Evolutionary conservation across 2,113 vertebrate genomes (phyloP), one percentile per base, ranked within the genome.

Genomic region (Neolamprologus caudopunctatus): DNA sequence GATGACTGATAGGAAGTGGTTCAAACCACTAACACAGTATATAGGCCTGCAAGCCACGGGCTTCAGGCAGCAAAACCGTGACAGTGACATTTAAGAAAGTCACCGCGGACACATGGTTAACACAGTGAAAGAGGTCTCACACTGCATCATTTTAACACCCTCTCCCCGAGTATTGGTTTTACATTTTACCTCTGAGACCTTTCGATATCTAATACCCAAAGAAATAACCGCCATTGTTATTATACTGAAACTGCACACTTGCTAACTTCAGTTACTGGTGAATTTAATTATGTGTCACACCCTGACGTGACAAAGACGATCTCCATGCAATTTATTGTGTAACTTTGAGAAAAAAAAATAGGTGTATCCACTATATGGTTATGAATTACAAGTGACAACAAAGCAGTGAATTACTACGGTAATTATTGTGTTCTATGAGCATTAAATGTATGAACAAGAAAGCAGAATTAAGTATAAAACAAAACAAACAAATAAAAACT

Each of bases 1-100:
- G 12, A 80, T 1, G 9, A 28, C 50, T 73, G 58, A 85, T n/a
- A 94, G 94, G 93, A 95, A 93, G 94, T 92, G 91, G 92, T 90
- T 93, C 4, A 13, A 91, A 93, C 91, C 91, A 79, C 91, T 50
- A 53, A 82, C 0, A 57, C 47, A n/a, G n/a, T 21, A 13, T 9
- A 47, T 19, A 37, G 17, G 35, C 8, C 54, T 89, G 42, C 7
- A 26, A 84, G 58, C 57, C 54, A 71, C 8, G 13, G n/a, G 26
- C n/a, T 33, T 86, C 83, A 90, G 66, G 53, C 73, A 83, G 42
- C 4, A 45, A 40, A 84, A 87, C 58, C 16, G 37, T 87, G 26
- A 47, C 14, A 24, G 2, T 89, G 87, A 93, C 86, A 92, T 91
- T 93, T 91, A 66, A 71, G 5, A 14, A 14, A 75, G 40, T 40